These are phyloP conservation scores for Steinernema feltiae DNA, from an alignment of 1,140 invertebrate species.

Conservation along the genomic window DNA sequence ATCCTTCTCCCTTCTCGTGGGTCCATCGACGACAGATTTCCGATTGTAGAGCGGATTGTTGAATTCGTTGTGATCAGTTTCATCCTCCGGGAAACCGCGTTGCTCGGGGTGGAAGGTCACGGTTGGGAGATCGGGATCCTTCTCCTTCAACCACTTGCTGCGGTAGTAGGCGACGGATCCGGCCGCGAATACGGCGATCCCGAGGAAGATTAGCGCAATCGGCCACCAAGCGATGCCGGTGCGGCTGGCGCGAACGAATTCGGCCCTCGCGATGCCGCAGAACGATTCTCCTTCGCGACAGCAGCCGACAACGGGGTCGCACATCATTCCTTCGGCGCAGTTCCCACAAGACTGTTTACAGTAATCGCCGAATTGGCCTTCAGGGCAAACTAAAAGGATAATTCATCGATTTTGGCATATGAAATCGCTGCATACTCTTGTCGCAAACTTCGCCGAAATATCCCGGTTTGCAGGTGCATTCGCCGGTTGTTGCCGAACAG, in stretches of 20 bases:
- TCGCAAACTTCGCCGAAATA: conserved; percentile 74
- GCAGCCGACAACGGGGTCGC: conserved; percentile 73
- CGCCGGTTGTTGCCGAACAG: conserved; percentile 75
- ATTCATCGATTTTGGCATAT: conserved; percentile 5
- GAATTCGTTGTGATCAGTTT: conserved; percentile 36
- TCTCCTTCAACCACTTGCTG: conserved; percentile 48
- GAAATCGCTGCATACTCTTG: conserved; percentile 52
- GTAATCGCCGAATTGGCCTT: conserved; percentile 64
- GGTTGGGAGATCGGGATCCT: conserved; percentile 44
- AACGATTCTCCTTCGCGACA: conserved; percentile 63
- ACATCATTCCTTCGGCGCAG: conserved; percentile 59
- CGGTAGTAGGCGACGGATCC: conserved; percentile 46
- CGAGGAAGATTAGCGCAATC: conserved; percentile 9
- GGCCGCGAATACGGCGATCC: not conserved
- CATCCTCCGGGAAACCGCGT: not conserved
- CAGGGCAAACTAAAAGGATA: conserved; percentile 59
- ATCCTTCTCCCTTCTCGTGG: conserved; percentile 12
- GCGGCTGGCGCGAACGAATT: not conserved
- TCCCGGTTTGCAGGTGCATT: conserved; percentile 77
- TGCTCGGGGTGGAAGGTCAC: conserved; percentile 39
- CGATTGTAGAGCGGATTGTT: conserved; percentile 37
- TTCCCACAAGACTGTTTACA: conserved; percentile 48
- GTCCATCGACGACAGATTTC: conserved; percentile 17
- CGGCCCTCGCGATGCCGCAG: not conserved
- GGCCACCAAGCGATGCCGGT: conserved; percentile 30